These are phyloP conservation scores for Platorchestia sp. DNA, from an alignment of 1,140 invertebrate genomes.

Conservation along the genomic window DNA sequence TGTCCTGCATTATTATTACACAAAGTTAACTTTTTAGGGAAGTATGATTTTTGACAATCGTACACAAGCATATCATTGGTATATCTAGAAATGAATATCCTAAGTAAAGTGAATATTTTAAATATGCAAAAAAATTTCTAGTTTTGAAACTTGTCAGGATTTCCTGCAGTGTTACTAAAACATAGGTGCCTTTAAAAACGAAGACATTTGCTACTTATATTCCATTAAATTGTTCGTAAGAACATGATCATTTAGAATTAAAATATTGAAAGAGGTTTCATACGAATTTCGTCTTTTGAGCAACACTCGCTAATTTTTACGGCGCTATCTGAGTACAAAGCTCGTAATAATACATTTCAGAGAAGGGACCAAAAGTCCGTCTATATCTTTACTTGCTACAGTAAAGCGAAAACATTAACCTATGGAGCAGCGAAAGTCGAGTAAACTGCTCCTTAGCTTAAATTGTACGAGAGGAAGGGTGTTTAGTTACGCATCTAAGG, in stretches of 20 bases:
- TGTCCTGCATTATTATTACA: slow-evolving; percentile 61
- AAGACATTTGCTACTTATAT: neutral
- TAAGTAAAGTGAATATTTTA: neutral
- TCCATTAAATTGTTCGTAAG: too few relatives aligned
- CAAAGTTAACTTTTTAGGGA: neutral
- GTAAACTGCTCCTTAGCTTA: slow-evolving; percentile 4
- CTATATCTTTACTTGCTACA: slow-evolving; percentile 2
- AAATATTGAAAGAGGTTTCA: neutral
- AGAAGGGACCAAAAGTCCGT: neutral
- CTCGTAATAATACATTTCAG: neutral
- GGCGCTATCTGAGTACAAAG: neutral
- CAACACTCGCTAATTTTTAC: neutral
- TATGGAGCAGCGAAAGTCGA: neutral
- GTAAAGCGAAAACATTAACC: neutral
- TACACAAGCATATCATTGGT: neutral
- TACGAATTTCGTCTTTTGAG: neutral
- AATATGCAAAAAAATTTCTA: neutral
- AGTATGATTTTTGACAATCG: neutral
- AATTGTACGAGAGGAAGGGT: neutral
- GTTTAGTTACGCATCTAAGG: slow-evolving; percentile 34
- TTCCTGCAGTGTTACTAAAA: neutral
- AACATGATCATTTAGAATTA: neutral
- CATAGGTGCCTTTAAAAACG: neutral
- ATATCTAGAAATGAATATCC: neutral
- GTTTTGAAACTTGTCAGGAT: neutral